A percentile compares a stretch with the other conserved stretches of the same genome.
Evolutionary conservation across 1,140 invertebrate species (phyloP).

Genomic region (Drosophila guanche): DNA sequence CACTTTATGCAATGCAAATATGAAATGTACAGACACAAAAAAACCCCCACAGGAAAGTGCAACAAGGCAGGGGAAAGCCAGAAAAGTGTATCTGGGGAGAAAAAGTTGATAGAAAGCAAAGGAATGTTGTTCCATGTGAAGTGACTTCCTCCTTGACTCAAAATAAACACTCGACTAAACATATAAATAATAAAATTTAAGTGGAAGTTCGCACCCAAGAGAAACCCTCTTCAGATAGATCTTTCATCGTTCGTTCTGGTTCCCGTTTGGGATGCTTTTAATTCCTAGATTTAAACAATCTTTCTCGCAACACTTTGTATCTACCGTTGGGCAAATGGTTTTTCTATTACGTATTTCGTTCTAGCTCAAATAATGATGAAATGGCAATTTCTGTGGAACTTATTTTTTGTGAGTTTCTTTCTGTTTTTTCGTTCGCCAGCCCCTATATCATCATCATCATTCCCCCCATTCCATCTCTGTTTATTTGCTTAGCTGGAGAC

Average conservation of each 20-base stretch:
- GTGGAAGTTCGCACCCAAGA: too few relatives aligned
- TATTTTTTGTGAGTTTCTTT: slow-evolving; percentile 33
- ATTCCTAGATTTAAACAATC: slow-evolving; percentile 16
- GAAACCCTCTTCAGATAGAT: too few relatives aligned
- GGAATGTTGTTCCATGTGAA: too few relatives aligned
- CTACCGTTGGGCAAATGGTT: slow-evolving; percentile 33
- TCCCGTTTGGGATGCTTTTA: background rate
- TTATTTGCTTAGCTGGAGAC: slow-evolving; percentile 73
- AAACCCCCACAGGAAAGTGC: slow-evolving; percentile 31
- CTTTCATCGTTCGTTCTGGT: too few relatives aligned
- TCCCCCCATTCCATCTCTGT: slow-evolving; percentile 10
- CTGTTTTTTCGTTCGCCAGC: slow-evolving; percentile 1
- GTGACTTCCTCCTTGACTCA: too few relatives aligned
- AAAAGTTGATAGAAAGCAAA: background rate
- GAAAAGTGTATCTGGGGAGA: background rate
- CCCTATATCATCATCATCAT: slow-evolving; percentile 21
- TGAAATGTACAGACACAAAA: slow-evolving; percentile 33
- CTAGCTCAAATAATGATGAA: slow-evolving; percentile 55
- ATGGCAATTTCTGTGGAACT: slow-evolving; percentile 69
- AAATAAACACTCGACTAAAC: too few relatives aligned
- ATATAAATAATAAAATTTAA: too few relatives aligned
- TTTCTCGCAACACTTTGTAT: slow-evolving; percentile 3
- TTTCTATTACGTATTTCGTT: slow-evolving; percentile 13
- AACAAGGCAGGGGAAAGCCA: background rate
- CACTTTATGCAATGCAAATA: slow-evolving; percentile 54